A percentile compares a stretch with the other conserved stretches of the same genome.
Evolutionary conservation across 2,113 vertebrate genomes (phyloP).

Genomic region (Stegostoma tigrinum): DNA sequence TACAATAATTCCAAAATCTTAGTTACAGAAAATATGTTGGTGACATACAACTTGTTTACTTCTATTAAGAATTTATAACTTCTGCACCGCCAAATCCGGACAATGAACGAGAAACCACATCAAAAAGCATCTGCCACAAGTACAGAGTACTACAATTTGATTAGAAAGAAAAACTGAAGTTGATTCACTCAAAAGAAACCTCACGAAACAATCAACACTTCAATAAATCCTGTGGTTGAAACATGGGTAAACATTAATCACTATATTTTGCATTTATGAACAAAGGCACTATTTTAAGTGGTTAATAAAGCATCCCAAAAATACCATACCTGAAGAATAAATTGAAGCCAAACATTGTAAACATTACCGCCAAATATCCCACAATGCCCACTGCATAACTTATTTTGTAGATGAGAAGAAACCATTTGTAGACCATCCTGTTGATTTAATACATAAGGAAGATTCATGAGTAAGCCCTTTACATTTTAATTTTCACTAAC

Average conservation of each 20-base stretch:
- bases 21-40: background rate
- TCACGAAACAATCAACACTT: background rate
- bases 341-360: conserved; percentile 66
- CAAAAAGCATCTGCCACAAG: conserved; percentile 7
- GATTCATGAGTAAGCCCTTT: background rate
- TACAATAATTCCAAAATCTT: background rate
- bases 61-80: background rate
- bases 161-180: background rate
- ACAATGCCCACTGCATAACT: conserved; percentile 56
- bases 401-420: conserved; percentile 65
- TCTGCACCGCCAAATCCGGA: background rate
- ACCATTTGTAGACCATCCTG: conserved; percentile 68
- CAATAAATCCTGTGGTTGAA: background rate
- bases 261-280: background rate
- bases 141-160: background rate
- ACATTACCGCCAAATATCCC: conserved; percentile 61
- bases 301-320: background rate
- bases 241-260: background rate
- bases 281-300: background rate
- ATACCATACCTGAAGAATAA: conserved; percentile 57
- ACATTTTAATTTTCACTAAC: background rate
- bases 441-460: conserved; percentile 21
- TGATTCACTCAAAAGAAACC: conserved; percentile 4
- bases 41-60: background rate
- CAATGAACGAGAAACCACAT: conserved; percentile 7